Percentiles rank a stretch among this genome's conserved stretches.
Conservation (phyloP, 2,888 invertebrate genomes). For the Coecobrya sp. region DNA sequence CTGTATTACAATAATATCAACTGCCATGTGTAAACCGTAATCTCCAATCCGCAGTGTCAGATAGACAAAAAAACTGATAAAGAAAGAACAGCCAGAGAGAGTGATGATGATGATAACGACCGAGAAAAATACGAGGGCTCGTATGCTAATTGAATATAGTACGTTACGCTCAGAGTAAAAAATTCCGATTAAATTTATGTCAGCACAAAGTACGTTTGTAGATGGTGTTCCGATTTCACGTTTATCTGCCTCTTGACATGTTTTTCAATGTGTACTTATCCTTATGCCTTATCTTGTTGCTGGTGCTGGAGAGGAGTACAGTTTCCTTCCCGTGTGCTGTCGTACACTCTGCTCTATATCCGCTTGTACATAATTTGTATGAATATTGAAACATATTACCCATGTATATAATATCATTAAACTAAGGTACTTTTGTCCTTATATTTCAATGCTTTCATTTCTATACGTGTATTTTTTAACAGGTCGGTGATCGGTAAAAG, state of each 20-base stretch:
- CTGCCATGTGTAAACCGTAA: constrained; percentile 39
- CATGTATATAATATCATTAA: too few relatives aligned
- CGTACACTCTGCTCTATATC: not conserved
- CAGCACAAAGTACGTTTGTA: constrained; percentile 2
- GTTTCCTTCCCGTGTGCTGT: constrained; percentile 41
- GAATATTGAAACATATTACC: not conserved
- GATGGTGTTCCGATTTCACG: constrained; percentile 20
- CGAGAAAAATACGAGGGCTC: constrained; percentile 40
- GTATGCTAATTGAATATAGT: constrained; percentile 20
- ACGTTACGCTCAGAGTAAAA: not conserved
- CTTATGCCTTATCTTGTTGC: constrained; percentile 30
- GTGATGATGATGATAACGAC: constrained; percentile 10
- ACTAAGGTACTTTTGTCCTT: not conserved
- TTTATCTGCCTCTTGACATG: constrained; percentile 32
- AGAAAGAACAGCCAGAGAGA: not conserved
- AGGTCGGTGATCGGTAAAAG: not conserved
- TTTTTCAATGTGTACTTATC: constrained; percentile 46
- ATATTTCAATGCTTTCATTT: not conserved
- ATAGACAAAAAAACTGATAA: constrained; percentile 65
- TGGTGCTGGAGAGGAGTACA: constrained; percentile 12
- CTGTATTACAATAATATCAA: not conserved
- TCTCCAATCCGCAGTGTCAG: constrained; percentile 68
- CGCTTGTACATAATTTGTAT: not conserved
- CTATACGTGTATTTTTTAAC: not conserved
- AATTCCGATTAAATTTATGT: constrained; percentile 52